These are phyloP conservation scores for Pholis gunnellus DNA, from an alignment of 2,113 vertebrate genomes.

Conservation along the genomic window DNA sequence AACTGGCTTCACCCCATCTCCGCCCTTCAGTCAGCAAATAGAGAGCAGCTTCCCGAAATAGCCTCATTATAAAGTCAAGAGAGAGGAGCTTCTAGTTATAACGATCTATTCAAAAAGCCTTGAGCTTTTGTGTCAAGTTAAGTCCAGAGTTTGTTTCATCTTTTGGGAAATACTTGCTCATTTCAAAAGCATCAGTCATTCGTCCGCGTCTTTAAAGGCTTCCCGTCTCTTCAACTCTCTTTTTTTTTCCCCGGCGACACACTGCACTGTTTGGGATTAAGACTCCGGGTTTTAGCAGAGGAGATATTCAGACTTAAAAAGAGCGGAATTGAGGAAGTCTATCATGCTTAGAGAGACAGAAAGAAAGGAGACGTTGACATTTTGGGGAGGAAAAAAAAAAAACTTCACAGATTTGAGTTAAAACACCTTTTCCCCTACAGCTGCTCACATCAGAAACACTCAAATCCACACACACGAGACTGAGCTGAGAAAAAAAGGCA, in stretches of 20 bases:
- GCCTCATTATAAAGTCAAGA: slow-evolving; percentile 62
- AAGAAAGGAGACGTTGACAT: slow-evolving; percentile 27
- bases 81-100: slow-evolving; percentile 44
- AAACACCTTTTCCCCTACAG: slow-evolving; percentile 8
- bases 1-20: slow-evolving; percentile 52
- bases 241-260: slow-evolving; percentile 19
- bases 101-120: slow-evolving; percentile 61
- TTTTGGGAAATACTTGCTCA: slow-evolving; percentile 39
- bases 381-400: slow-evolving; percentile 12
- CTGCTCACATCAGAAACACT: slow-evolving; percentile 23
- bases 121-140: slow-evolving; percentile 54
- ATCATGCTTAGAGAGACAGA: slow-evolving; percentile 58
- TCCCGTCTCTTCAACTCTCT: slow-evolving; percentile 32
- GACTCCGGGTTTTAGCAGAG: slow-evolving; percentile 41
- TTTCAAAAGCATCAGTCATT: slow-evolving; percentile 57
- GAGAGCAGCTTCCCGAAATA: slow-evolving; percentile 64
- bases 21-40: slow-evolving; percentile 55
- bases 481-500: background rate
- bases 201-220: slow-evolving; percentile 36
- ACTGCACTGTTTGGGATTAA: slow-evolving; percentile 65
- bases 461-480: background rate
- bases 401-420: background rate
- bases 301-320: slow-evolving; percentile 53
- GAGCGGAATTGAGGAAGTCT: slow-evolving; percentile 45
- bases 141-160: slow-evolving; percentile 55